Evolutionary conservation across 2,888 invertebrate species (phyloP), one percentile per base, ranked within the genome.

Genomic region (Erebia aethiops): DNA sequence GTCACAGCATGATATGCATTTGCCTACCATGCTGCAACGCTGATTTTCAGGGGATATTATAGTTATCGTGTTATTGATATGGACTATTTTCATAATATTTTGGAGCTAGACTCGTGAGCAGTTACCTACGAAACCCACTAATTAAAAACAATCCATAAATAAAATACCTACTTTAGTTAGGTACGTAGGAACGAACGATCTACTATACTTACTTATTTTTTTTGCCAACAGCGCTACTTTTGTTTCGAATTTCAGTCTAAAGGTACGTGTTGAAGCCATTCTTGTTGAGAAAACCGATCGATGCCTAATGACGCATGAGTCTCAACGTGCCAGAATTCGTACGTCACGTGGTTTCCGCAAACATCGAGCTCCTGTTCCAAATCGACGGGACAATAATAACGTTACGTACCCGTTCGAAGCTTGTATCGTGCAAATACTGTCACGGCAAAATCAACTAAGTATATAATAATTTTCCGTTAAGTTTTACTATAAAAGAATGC

Each of bases 311-410:
- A 64, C 60, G 64, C 60, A 58, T 60, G 26, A 56, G 41, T 62
- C 70, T 57, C 56, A 69, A 43, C 49, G 64, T 14, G 64, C 64
- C 41, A 58, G 69, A 58, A 64, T 69, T 69, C 64, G 64, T 64
- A 58, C 69, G 75, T 71, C 77, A 78, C 79, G 79, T 77, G 70
- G 43, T 74, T 58, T 16, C 63, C 69, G 75, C 70, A 77, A 81
- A 75, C 77, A 71, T 77, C 75, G 73, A 79, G 78, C 43, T 65
- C 75, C 70, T 75, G 77, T 71, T 75, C 66, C 69, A 70, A 66
- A 54, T 77, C 77, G 67, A 74, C 66, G 43, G 41, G 63, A 71
- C 66, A 71, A 73, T 71, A 69, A 56, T 71, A 69, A 56, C 21
- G 35, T 69, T 69, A 54, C n/a, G 43, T 43, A 62, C 67, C n/a